A percentile compares a stretch with the other conserved stretches of the same genome.
Conservation (phyloP, 2,113 vertebrate species). For the Stomatorhinus ivindoensis region DNA sequence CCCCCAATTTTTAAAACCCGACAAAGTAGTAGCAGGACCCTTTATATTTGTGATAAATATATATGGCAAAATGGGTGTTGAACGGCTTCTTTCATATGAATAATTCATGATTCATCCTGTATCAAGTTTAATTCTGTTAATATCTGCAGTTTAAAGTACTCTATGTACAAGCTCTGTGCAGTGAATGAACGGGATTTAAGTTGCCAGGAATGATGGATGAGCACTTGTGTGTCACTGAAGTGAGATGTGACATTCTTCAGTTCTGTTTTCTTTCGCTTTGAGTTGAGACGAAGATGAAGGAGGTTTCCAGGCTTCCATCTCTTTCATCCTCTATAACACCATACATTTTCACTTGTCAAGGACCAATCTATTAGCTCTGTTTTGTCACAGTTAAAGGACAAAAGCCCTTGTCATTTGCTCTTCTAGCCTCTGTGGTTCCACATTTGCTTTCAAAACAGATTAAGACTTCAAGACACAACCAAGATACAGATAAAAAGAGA, state of each 20-base stretch:
- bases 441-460: neutral
- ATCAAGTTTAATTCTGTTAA: constrained; percentile 22
- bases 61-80: constrained; percentile 27
- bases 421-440: neutral
- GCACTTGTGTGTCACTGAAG: constrained; percentile 48
- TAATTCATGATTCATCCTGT: constrained; percentile 1
- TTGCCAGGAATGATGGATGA: constrained; percentile 59
- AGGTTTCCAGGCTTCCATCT: constrained; percentile 33
- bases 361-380: constrained; percentile 58
- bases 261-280: constrained; percentile 42
- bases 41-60: constrained; percentile 29
- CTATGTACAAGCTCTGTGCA: constrained; percentile 27
- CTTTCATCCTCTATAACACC: constrained; percentile 41
- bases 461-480: neutral
- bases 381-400: constrained; percentile 47
- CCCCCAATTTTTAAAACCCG: constrained; percentile 16
- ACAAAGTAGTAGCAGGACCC: constrained; percentile 26
- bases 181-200: constrained; percentile 45
- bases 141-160: constrained; percentile 35
- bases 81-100: constrained; percentile 13
- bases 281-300: constrained; percentile 61
- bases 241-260: constrained; percentile 53
- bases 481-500: neutral
- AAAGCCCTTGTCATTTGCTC: constrained; percentile 36
- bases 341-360: constrained; percentile 46